Base-by-base conservation (phyloP, 35 echinoderm and acorn worm species). In the Eucidaris tribuloides region DNA sequence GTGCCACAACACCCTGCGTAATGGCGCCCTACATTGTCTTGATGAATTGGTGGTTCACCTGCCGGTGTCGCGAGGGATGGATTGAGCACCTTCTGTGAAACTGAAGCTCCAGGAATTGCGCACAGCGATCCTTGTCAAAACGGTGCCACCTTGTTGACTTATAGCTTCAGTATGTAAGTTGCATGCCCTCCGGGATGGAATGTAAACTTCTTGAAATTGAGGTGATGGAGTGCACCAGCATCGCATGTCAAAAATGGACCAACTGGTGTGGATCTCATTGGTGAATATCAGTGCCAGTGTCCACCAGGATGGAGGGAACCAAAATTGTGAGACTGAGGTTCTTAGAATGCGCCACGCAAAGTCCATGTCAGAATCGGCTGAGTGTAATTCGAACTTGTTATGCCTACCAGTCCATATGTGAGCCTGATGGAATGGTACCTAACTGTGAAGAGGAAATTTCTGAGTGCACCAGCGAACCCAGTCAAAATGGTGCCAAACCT, bases 221-320 rank as follows among this genome's bases (percentile, higher is more conserved):
- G 5, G 28, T 66, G 29, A 14, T 9, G 5, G 63, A 66, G 18
- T 93, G 91, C 43, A 58, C 42, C 7, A 93, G 85, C 57, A 83
- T 78, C 34, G 79, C 91, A 19, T 93, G 91, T 45, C 63, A 58
- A 34, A 93, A n/a, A 93, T 45, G 91, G 91, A 27, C 85, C 55
- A 9, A 89, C 78, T 25, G 88, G 91, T 42, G 62, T 58, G n/a
- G 89, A 91, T 3, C 0, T 4, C 20, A 55, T 13, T 20, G 20
- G 39, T 18, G 82, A 45, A 4, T 92, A 72, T 38, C 5, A 39
- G 30, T 92, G 90, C 44, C 30, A 35, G 1, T 92, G 90, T 55
- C 17, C 25, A 1, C 33, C 79, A 42, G 91, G 85, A 27, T 93
- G 52, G 40, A 52, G 56, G 3, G 91, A 86, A n/a, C 37, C 40